Conservation (phyloP, 1,140 invertebrate genomes). For the Aporrectodea caliginosa region DNA sequence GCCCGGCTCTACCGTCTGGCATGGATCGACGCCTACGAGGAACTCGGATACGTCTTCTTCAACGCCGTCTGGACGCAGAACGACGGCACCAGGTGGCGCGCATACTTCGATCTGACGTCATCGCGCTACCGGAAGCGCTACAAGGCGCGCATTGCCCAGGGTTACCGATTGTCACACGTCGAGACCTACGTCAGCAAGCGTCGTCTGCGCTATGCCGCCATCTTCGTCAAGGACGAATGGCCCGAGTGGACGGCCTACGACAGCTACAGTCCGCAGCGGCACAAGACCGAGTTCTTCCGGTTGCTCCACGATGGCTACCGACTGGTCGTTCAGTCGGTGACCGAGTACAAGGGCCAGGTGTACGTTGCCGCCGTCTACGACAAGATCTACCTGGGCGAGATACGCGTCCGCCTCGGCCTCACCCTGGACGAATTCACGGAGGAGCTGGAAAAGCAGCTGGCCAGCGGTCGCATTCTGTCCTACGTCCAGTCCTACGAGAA, state of each 20-base stretch:
- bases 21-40: constrained; percentile 29
- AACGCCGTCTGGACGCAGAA: constrained; percentile 32
- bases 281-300: constrained; percentile 27
- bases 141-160: constrained; percentile 22
- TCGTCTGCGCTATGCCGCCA: constrained; percentile 27
- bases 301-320: constrained; percentile 22
- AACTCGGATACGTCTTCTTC: constrained; percentile 29
- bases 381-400: constrained; percentile 26
- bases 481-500: constrained; percentile 31
- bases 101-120: constrained; percentile 24
- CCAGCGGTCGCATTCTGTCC: constrained; percentile 18
- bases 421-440: constrained; percentile 17
- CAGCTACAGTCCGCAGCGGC: constrained; percentile 25
- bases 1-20: constrained; percentile 17
- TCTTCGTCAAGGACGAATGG: constrained; percentile 31
- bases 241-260: constrained; percentile 28
- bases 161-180: constrained; percentile 25
- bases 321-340: constrained; percentile 27
- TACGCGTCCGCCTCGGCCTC: constrained; percentile 26
- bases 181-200: constrained; percentile 24
- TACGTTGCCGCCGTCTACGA: constrained; percentile 33
- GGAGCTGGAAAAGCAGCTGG: constrained; percentile 25
- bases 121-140: constrained; percentile 25
- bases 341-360: constrained; percentile 24
- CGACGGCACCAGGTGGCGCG: constrained; percentile 27